These are phyloP conservation scores for Helicolenus hilgendorfi DNA, from an alignment of 2,797 vertebrate species.

Conservation along the genomic window DNA sequence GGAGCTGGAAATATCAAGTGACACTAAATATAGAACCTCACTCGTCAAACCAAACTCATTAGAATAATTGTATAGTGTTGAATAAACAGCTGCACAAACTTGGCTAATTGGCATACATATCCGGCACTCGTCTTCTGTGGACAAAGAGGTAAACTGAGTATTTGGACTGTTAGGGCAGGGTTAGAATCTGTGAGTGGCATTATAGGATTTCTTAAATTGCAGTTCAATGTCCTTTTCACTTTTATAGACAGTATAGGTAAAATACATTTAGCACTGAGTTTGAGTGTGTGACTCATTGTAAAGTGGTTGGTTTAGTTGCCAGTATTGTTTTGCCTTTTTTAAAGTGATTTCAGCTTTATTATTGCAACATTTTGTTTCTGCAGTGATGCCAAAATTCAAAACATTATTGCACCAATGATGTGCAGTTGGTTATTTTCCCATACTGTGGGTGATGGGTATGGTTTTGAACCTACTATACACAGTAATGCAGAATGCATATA, in stretches of 20 bases:
- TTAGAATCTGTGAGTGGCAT: not conserved
- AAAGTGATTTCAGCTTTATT: not conserved
- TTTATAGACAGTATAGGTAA: not conserved
- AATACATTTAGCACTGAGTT: not conserved
- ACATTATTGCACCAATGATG: not conserved
- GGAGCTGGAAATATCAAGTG: conserved; percentile 76
- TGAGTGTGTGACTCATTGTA: not conserved
- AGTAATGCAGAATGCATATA: not conserved
- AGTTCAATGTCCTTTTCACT: not conserved
- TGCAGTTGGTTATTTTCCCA: not conserved
- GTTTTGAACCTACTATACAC: not conserved
- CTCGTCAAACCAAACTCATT: conserved; percentile 45
- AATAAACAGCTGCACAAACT: conserved; percentile 45
- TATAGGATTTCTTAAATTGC: not conserved
- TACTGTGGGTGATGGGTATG: not conserved
- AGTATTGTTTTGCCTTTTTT: not conserved
- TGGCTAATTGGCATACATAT: not conserved
- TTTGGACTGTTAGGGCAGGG: not conserved
- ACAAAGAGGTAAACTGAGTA: not conserved
- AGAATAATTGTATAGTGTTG: conserved; percentile 67
- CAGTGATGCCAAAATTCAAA: not conserved
- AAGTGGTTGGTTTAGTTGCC: not conserved
- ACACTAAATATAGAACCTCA: conserved; percentile 78
- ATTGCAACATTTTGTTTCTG: not conserved
- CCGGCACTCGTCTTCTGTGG: not conserved